Percentiles rank a stretch among this genome's conserved stretches.
Conservation (phyloP, 2,888 invertebrate species). For the Aleiodes testaceus region DNA sequence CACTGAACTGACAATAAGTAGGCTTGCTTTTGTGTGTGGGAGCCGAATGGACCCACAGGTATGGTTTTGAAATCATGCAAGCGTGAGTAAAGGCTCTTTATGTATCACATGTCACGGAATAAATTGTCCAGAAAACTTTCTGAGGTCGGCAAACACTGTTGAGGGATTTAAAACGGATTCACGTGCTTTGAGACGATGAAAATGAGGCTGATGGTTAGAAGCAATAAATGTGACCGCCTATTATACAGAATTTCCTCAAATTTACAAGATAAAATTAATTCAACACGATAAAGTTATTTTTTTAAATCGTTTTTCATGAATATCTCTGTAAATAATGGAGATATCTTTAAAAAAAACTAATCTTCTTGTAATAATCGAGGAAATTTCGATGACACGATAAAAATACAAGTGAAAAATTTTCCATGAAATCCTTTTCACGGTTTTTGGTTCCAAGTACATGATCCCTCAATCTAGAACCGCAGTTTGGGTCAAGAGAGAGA, state of each 20-base stretch:
- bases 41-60: slow-evolving; percentile 4
- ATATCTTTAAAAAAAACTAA: not conserved
- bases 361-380: slow-evolving; percentile 39
- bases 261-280: too few species aligned
- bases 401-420: slow-evolving; percentile 58
- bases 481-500: not conserved
- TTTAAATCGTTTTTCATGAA: too few species aligned
- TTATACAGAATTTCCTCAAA: slow-evolving; percentile 3
- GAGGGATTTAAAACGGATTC: slow-evolving; percentile 62
- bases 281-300: too few species aligned
- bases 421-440: slow-evolving; percentile 70
- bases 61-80: slow-evolving; percentile 42
- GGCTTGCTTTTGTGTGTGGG: slow-evolving; percentile 3
- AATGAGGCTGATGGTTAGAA: slow-evolving; percentile 68
- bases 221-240: slow-evolving; percentile 60
- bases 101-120: slow-evolving; percentile 63
- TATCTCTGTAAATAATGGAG: too few species aligned
- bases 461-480: not conserved
- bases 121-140: slow-evolving; percentile 66
- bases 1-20: slow-evolving; percentile 37
- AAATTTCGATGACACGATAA: slow-evolving; percentile 60
- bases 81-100: slow-evolving; percentile 55
- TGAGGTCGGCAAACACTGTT: slow-evolving; percentile 60
- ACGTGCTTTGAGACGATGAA: slow-evolving; percentile 53
- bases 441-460: slow-evolving; percentile 58